phyloP scores from a whole-genome alignment of 2,113 vertebrate genomes.

The Beaufortia kweichowensis region DNA sequence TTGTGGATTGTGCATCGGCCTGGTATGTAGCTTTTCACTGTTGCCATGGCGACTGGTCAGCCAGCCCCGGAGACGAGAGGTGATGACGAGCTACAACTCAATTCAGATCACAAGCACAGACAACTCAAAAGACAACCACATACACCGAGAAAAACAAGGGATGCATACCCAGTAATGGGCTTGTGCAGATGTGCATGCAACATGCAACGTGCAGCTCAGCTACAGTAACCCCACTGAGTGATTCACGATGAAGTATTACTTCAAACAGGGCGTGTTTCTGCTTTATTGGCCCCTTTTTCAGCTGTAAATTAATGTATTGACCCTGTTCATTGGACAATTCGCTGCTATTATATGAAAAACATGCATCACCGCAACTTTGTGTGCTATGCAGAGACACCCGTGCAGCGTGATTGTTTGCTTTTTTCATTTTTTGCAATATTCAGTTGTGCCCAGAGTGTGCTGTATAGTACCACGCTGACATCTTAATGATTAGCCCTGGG shows the following conservation, averaged over 20 bases:
- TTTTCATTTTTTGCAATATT: constrained; percentile 51
- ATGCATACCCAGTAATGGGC: not conserved
- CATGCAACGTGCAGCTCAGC: constrained; percentile 11
- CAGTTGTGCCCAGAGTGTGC: constrained; percentile 24
- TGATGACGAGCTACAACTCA: constrained; percentile 61
- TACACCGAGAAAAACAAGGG: not conserved
- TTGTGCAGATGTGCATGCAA: not conserved
- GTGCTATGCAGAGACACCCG: constrained; percentile 52
- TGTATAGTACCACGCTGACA: constrained; percentile 59
- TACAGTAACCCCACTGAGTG: constrained; percentile 21
- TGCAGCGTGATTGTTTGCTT: constrained; percentile 56
- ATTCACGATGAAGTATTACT: constrained; percentile 46
- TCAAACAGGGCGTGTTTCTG: constrained; percentile 41
- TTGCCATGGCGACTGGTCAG: constrained; percentile 66
- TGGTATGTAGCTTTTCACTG: constrained; percentile 54
- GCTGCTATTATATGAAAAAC: constrained; percentile 62
- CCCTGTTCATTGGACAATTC: constrained; percentile 57
- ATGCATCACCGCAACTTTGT: constrained; percentile 61
- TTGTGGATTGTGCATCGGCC: constrained; percentile 58
- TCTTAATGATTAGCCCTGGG: constrained; percentile 68
- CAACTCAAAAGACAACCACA: constrained; percentile 26
- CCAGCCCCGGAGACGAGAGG: constrained; percentile 57
- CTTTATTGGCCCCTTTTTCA: constrained; percentile 51
- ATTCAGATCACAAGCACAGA: constrained; percentile 42
- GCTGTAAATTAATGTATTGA: constrained; percentile 65